Evolutionary conservation across 2,797 vertebrate species (phyloP).

Genomic region (Gobionotothen gibberifrons): DNA sequence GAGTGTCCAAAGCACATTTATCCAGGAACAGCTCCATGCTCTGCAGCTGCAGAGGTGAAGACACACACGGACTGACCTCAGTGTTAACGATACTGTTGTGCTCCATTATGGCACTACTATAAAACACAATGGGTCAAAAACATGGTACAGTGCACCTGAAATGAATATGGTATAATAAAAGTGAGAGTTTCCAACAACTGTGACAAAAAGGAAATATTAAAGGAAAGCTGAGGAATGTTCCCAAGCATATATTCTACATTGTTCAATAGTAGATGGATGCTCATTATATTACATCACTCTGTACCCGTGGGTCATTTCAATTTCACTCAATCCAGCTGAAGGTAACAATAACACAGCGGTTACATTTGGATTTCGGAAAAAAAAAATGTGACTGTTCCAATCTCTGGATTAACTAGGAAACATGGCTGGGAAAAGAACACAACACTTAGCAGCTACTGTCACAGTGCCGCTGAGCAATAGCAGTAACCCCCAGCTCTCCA

Average conservation of each 20-base stretch:
- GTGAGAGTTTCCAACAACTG: conserved; percentile 41
- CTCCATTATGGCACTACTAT: conserved; percentile 52
- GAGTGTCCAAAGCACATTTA: conserved; percentile 55
- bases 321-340: conserved; percentile 50
- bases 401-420: conserved; percentile 31
- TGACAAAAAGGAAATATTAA: conserved; percentile 36
- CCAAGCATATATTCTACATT: conserved; percentile 42
- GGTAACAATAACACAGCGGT: conserved; percentile 33
- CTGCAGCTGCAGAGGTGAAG: conserved; percentile 65
- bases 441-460: conserved; percentile 42
- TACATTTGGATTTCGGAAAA: conserved; percentile 29
- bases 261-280: conserved; percentile 39
- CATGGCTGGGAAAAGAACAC: conserved; percentile 26
- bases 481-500: conserved; percentile 22
- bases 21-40: conserved; percentile 52
- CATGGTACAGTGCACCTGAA: conserved; percentile 51
- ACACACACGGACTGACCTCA: conserved; percentile 59
- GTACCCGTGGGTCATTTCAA: conserved; percentile 49
- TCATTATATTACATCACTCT: conserved; percentile 54
- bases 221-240: conserved; percentile 36
- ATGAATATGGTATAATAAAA: conserved; percentile 48
- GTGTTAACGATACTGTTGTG: conserved; percentile 58
- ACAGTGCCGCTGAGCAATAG: conserved; percentile 41
- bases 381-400: conserved; percentile 31
- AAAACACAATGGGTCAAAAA: conserved; percentile 43